Conservation (phyloP, 2,797 vertebrate genomes). For the Bufotes viridis region DNA sequence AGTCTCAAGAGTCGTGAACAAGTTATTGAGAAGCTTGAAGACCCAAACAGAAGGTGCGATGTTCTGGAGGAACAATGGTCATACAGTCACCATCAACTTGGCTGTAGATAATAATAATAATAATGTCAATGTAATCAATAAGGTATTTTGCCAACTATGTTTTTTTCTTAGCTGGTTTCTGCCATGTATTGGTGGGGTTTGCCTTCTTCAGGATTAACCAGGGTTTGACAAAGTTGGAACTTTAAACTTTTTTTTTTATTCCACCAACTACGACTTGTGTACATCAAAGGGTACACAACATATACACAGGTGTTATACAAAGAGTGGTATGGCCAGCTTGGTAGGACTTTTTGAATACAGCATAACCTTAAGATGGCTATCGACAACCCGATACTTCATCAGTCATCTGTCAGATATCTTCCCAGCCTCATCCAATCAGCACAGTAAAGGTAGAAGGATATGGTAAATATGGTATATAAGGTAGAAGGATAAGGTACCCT, state of each 20-base stretch:
- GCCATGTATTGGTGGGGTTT: neutral
- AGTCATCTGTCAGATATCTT: neutral
- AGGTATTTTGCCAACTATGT: neutral
- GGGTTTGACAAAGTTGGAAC: too few species aligned
- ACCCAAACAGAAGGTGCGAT: neutral
- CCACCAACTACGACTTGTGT: neutral
- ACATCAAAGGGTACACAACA: too few species aligned
- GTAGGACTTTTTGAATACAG: neutral
- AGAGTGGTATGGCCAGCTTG: too few species aligned
- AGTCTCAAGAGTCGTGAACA: neutral
- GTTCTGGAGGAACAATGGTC: neutral
- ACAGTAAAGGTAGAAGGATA: neutral
- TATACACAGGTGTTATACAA: too few species aligned
- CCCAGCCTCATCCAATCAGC: neutral
- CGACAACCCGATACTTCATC: neutral
- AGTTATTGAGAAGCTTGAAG: neutral
- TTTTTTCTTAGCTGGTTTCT: neutral
- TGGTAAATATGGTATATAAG: too few species aligned
- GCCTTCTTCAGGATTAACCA: neutral
- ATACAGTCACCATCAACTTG: neutral
- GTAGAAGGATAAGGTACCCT: neutral
- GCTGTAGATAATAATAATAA: neutral
- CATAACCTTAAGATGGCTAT: neutral
- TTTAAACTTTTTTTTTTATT: neutral
- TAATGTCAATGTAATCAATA: neutral